Conservation (phyloP, 2,888 invertebrate species). For the Crossocerus cetratus region DNA sequence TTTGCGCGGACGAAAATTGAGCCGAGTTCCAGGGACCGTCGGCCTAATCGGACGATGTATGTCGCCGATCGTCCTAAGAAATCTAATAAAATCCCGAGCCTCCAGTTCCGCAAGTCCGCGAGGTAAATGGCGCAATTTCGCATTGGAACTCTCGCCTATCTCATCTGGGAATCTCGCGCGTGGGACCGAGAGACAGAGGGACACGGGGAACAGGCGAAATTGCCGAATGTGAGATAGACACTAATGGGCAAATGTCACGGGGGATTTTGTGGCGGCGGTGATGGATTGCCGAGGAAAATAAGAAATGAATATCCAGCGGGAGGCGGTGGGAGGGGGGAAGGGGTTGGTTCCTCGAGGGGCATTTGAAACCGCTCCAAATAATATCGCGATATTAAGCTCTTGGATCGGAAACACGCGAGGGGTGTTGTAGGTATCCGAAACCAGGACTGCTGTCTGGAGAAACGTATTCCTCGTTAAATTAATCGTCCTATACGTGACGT, state of each 20-base stretch:
- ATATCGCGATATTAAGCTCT: conserved; percentile 44
- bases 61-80: background rate
- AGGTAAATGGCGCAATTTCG: background rate
- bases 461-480: conserved; percentile 28
- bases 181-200: background rate
- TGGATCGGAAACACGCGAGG: conserved; percentile 35
- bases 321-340: too few relatives aligned
- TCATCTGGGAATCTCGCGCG: background rate
- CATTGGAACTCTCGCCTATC: conserved; percentile 2
- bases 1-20: too few relatives aligned
- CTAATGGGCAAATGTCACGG: conserved; percentile 44
- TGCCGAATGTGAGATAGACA: conserved; percentile 29
- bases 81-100: background rate
- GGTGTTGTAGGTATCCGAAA: conserved; percentile 28
- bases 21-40: too few relatives aligned
- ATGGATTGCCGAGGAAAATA: conserved; percentile 40
- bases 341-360: background rate
- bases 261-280: conserved; percentile 39
- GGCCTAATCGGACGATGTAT: too few relatives aligned
- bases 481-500: conserved; percentile 16
- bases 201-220: conserved; percentile 4
- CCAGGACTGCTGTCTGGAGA: conserved; percentile 21
- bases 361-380: conserved; percentile 52
- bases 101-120: background rate
- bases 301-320: conserved; percentile 35